Conservation (phyloP, 2,888 invertebrate genomes). For the Platypus cylindrus region DNA sequence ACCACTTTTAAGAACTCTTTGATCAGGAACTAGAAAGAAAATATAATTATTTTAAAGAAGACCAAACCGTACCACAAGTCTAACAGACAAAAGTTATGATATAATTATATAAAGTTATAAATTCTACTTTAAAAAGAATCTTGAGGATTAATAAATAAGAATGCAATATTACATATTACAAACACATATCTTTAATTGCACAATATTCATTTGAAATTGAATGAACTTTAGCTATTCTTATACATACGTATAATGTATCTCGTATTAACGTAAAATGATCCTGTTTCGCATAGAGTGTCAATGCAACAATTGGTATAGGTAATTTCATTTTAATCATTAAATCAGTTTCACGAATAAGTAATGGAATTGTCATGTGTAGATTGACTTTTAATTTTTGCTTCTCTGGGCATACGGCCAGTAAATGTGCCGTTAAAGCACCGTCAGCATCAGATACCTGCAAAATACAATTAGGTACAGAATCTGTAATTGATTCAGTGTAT, state of each 20-base stretch:
- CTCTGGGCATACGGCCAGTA: slow-evolving; percentile 48
- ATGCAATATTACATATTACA: too few species aligned
- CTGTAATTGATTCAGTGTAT: background rate
- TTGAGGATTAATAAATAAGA: too few species aligned
- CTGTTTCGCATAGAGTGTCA: slow-evolving; percentile 63
- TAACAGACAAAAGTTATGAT: too few species aligned
- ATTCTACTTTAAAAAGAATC: too few species aligned
- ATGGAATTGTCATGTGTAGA: slow-evolving; percentile 58
- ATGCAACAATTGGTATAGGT: slow-evolving; percentile 69
- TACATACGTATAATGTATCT: slow-evolving; percentile 58
- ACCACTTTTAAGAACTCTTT: slow-evolving; percentile 63
- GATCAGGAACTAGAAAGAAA: slow-evolving; percentile 50
- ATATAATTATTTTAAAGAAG: too few species aligned
- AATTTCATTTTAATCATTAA: slow-evolving; percentile 71
- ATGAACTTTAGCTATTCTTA: too few species aligned
- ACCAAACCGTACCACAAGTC: too few species aligned
- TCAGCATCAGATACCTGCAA: slow-evolving; percentile 51
- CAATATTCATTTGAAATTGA: too few species aligned
- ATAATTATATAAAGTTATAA: too few species aligned
- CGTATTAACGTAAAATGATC: slow-evolving; percentile 64
- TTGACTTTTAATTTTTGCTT: slow-evolving; percentile 60
- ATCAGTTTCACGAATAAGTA: slow-evolving; percentile 73
- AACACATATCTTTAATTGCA: too few species aligned
- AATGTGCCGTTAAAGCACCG: slow-evolving; percentile 46
- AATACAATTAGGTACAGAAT: background rate